Evolutionary conservation across 2,797 vertebrate genomes (phyloP).

Genomic region (Pantherophis vulpinus): DNA sequence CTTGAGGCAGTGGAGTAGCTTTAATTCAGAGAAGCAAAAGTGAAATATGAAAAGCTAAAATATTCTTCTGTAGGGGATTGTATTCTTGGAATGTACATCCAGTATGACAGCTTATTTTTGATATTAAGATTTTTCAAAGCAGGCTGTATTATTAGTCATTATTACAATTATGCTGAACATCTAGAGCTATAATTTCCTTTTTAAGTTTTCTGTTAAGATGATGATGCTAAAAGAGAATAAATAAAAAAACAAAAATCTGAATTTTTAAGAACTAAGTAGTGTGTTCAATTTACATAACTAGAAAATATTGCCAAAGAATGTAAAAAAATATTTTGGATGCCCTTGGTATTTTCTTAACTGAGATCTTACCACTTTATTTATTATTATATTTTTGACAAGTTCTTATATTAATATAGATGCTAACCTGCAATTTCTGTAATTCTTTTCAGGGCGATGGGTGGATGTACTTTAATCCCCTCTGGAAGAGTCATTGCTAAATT

Average conservation of each 20-base stretch:
- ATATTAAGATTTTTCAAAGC: neutral
- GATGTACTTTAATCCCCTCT: constrained; percentile 85
- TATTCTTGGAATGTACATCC: neutral
- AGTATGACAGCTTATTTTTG: neutral
- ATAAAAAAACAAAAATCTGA: neutral
- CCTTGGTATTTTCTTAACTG: neutral
- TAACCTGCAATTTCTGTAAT: constrained; percentile 30
- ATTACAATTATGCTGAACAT: neutral
- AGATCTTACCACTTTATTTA: neutral
- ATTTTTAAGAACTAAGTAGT: neutral
- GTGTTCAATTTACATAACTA: neutral
- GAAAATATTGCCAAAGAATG: neutral
- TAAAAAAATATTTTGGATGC: neutral
- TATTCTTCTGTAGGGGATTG: neutral
- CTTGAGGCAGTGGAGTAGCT: neutral
- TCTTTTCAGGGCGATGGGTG: constrained; percentile 85
- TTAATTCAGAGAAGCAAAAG: neutral
- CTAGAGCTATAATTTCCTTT: neutral
- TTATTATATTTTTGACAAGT: constrained; percentile 9
- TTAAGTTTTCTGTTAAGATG: neutral
- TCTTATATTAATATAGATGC: neutral
- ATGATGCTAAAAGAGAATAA: neutral
- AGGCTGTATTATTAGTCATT: neutral
- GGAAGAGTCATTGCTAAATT: constrained; percentile 83
- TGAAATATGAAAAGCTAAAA: neutral